Base-by-base conservation (phyloP, 1,140 invertebrate genomes). In the Apolygus lucorum region DNA sequence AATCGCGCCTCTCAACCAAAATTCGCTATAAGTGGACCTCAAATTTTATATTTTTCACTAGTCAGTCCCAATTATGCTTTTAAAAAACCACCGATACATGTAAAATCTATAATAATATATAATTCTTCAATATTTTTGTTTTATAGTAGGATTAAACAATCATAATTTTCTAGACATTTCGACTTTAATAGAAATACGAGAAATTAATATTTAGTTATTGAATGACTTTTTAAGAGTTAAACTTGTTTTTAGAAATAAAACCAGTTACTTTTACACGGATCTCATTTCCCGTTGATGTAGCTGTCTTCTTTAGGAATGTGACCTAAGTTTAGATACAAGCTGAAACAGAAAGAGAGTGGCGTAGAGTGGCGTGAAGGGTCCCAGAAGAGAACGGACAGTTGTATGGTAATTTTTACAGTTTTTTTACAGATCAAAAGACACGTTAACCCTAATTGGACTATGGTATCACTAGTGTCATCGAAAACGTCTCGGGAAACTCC, bases 231-330 rank as follows among this genome's bases (percentile, higher is more conserved):
- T 49, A n/a, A n/a, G n/a, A 17, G 27, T 28, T 69, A 65, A 24
- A 70, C 22, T 42, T 25, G n/a, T 52, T 67, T 1, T 49, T 42
- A 52, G 34, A 67, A 1, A 17, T n/a, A 27, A 25, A 52, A 24
- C 27, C 66, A 17, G 27, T 42, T 67, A 49, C 49, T 64, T 21
- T 21, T 25, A n/a, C n/a, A n/a, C n/a, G n/a, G 27, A 25, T 25
- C 22, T 26, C 2, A 68, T 26, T 65, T 70, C 11, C 67, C 71
- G 29, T 72, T 70, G 26, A 74, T 54, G 62, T 66, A 72, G 70
- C 52, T 68, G 24, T 72, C 49, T 8, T 70, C 28, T 67, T 70
- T 72, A 14, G 64, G 54, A 52, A 72, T 29, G 22, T 70, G 65
- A 14, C 54, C 65, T 42, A 70, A 67, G 24, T 24, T 52, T 11